Base-by-base conservation (phyloP, 2,113 vertebrate species). In the Podarcis muralis region DNA sequence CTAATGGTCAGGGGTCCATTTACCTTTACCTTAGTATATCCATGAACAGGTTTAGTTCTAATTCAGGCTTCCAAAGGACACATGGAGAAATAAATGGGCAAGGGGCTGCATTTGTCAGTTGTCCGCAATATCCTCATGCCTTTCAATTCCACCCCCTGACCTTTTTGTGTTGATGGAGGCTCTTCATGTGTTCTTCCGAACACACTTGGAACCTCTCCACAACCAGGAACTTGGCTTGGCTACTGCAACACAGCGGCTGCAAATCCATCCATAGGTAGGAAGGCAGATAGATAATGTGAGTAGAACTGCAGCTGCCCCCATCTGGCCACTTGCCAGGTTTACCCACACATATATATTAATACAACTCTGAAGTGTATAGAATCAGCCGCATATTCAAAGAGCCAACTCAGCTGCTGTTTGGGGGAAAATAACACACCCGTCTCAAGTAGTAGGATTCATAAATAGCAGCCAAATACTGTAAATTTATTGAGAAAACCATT, bases 391-490 rank as follows among this genome's bases (percentile, higher is more conserved):
- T 30, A 32, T 77, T 78, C 25, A 69, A 62, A 43, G 22, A 22
- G 6, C 35, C 40, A 83, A 13, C 18, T 22, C 18, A 69, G 2
- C 23, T 27, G 9, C 5, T 72, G 16, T 62, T 62, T 53, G n/a
- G 3, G 23, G 8, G 37, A 68, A 66, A 88, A 25, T 83, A 88
- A 35, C 53, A 83, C 40, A 78, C 69, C 37, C 43, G 77, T 91
- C 91, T 92, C 80, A 89, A 81, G 90, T 91, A 86, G 87, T 92
- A 91, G 86, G 87, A 91, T 93, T 95, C 90, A 90, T 89, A 88
- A 95, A 95, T 71, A 93, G 93, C 87, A 93, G 93, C 92, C 95
- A 83, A 94, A 94, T 92, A 92, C 59, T 91, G 62, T 87, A 93
- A 92, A 93, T 95, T 92, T 94, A 94, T 92, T 94, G 91, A 93